A percentile compares a stretch with the other conserved stretches of the same genome.
These are phyloP conservation scores for Spodoptera frugiperda DNA, from an alignment of 1,140 invertebrate species.

Conservation along the genomic window DNA sequence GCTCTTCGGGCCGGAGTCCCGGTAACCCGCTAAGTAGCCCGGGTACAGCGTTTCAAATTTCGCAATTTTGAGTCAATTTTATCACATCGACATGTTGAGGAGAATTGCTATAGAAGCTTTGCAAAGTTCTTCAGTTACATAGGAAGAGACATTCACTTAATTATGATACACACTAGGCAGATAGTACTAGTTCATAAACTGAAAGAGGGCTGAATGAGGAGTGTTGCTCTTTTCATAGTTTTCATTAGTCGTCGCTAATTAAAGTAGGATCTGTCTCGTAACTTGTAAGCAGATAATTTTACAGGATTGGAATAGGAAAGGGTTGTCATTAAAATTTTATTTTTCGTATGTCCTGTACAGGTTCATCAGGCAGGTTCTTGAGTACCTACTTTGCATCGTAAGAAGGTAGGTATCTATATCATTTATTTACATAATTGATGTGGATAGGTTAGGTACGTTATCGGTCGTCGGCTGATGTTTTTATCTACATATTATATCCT, in stretches of 20 bases:
- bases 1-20: too few relatives aligned
- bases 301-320: not conserved
- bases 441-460: too few relatives aligned
- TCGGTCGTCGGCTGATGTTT: too few relatives aligned
- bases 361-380: not conserved
- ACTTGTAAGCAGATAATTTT: constrained; percentile 30
- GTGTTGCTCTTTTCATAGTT: constrained; percentile 22
- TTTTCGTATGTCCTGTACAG: not conserved
- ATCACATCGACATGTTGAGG: too few relatives aligned
- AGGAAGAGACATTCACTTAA: not conserved
- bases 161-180: not conserved
- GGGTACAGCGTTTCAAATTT: too few relatives aligned
- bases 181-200: not conserved
- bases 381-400: not conserved
- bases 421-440: too few relatives aligned
- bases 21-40: too few relatives aligned
- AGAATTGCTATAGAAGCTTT: too few relatives aligned
- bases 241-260: constrained; percentile 34
- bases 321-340: constrained; percentile 11
- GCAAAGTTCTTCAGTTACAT: too few relatives aligned
- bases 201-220: constrained; percentile 20
- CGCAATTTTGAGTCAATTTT: too few relatives aligned
- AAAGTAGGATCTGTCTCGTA: constrained; percentile 20
- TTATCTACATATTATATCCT: too few relatives aligned
- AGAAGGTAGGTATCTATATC: too few relatives aligned